Evolutionary conservation across 2,888 invertebrate genomes (phyloP).

Genomic region (Drosophila anomelani): DNA sequence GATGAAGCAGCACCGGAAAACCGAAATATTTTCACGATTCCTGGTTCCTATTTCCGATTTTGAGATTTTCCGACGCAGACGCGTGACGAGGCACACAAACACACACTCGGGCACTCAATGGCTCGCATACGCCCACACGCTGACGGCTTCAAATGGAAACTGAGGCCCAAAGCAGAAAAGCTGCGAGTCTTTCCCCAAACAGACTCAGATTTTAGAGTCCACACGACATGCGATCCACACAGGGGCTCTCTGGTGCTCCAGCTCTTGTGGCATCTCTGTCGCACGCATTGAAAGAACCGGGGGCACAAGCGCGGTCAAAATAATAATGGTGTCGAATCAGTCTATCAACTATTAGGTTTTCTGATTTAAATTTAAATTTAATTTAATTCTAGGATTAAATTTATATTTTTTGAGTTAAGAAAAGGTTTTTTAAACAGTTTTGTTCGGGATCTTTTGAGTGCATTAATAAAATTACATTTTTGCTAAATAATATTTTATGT

Average conservation of each 20-base stretch:
- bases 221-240: slow-evolving; percentile 58
- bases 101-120: slow-evolving; percentile 32
- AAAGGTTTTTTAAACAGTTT: no score
- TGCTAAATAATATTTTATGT: no score
- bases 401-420: no score
- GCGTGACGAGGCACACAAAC: slow-evolving; percentile 35
- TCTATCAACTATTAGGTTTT: no score
- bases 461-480: no score
- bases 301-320: slow-evolving; percentile 29
- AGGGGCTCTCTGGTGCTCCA: background rate
- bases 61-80: slow-evolving; percentile 43
- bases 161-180: slow-evolving; percentile 57
- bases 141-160: slow-evolving; percentile 67
- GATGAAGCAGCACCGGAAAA: slow-evolving; percentile 28
- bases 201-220: slow-evolving; percentile 72
- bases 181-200: slow-evolving; percentile 26
- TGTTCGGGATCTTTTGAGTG: no score
- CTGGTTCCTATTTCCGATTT: slow-evolving; percentile 38
- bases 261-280: background rate
- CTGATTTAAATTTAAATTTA: no score
- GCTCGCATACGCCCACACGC: slow-evolving; percentile 68
- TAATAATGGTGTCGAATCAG: background rate
- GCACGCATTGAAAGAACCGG: slow-evolving; percentile 39
- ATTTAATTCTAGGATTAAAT: no score
- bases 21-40: slow-evolving; percentile 37